Evolutionary conservation across 2,113 vertebrate species (phyloP), one percentile per base, ranked within the genome.

Genomic region (Prunella himalayana): DNA sequence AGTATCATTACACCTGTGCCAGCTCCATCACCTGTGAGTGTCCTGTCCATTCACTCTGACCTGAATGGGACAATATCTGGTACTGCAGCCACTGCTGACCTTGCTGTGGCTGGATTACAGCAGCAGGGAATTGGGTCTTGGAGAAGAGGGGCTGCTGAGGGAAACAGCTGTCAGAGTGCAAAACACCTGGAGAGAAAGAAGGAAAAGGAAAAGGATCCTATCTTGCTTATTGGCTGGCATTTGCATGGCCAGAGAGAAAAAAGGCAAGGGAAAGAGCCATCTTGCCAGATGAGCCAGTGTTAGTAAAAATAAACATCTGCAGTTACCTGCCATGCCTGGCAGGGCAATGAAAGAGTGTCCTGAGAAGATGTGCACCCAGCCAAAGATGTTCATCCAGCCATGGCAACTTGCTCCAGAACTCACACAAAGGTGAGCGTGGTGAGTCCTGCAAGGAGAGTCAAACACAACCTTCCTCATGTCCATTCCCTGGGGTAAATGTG

Each of bases 351-450:
- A 79, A 68, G 51, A 31, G 20, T 39, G 33, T 59, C 39, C 44
- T 9, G 2, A 71, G 69, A 78, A 70, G 51, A 31, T 15, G 18
- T 70, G 56, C 54, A 77, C 22, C 30, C 35, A 45, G 45, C 33
- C 57, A 30, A 54, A 44, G 66, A 64, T 51, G 44, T 64, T 53
- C 49, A 60, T 24, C 63, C 59, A 76, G 59, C 68, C 70, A 42
- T 0, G 1, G 81, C 75, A 91, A 37, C n/a, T 37, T 50, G 22
- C 51, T 87, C 25, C 69, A 84, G 50, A 77, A 45, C 61, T 90
- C 15, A 33, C 0, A 4, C 3, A 6, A 24, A 65, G 13, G 21
- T 47, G 24, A 13, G 24, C 2, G 0, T 0, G 0, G 39, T 35
- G 41, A 80, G 27, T 68, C 27, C 33, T 24, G 21, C 27, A 37